Evolutionary conservation across 2,113 vertebrate genomes (phyloP), one percentile per base, ranked within the genome.

Genomic region (Mus pahari): DNA sequence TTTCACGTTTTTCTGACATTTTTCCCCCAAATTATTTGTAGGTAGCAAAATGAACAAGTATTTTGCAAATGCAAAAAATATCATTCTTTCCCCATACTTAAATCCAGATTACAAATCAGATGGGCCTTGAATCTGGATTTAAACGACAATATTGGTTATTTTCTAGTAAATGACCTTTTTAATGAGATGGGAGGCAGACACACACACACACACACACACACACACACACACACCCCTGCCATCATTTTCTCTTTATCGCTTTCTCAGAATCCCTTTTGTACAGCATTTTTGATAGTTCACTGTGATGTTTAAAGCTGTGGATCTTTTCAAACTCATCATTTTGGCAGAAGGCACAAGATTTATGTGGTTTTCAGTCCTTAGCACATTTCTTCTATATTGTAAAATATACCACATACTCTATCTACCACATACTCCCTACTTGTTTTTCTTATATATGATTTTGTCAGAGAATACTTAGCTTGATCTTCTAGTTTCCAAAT

Each of bases 61-160:
- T 53, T 75, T 79, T 68, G 16, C 9, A 89, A n/a, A 26, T 89
- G 0, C n/a, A 58, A 58, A 42, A 97, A 91, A 24, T 83, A n/a
- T 60, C 75, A 36, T 89, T 53, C 55, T 78, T 2, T 93, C 36
- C 16, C 16, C 8, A 14, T 74, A 45, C 13, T 28, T 75, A 73
- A 92, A 82, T 81, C 48, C 48, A 50, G 19, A 36, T 94, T 94
- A 50, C 33, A 39, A 24, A 19, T 93, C 91, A 86, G 39, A 77
- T 24, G 50, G 4, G 45, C 6, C 26, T 26, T 16, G 13, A 58
- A 16, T 86, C 7, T 86, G 26, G 4, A 28, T 90, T 89, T 64
- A 24, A 60, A 53, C 33, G 55, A 82, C 7, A 82, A 33, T 31
- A 62, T 10, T 19, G 28, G 3, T 26, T 42, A 19, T 66, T 94